phyloP scores from a whole-genome alignment of 2,113 vertebrate species.

The Orycteropus afer region DNA sequence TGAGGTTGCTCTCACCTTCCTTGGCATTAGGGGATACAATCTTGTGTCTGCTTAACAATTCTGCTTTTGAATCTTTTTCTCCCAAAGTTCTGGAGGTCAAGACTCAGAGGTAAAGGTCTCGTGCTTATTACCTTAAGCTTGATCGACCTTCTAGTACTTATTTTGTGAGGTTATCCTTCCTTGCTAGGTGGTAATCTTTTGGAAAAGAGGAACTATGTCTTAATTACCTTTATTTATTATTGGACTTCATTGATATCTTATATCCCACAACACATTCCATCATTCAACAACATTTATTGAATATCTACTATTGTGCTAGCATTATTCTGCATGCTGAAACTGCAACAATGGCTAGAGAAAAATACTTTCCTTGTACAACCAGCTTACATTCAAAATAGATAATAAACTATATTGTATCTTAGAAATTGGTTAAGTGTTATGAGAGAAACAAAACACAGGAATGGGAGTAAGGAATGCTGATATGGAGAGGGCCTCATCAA shows the following conservation, averaged over 20 bases:
- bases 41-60: not conserved
- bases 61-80: not conserved
- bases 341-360: not conserved
- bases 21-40: rapidly evolving
- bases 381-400: not conserved
- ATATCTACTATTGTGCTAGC: not conserved
- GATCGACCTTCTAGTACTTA: not conserved
- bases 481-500: not conserved
- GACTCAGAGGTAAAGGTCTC: not conserved
- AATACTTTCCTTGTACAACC: not conserved
- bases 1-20: not conserved
- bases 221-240: not conserved
- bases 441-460: not conserved
- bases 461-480: not conserved
- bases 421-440: not conserved
- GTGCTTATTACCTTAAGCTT: not conserved
- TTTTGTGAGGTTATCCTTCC: not conserved
- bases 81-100: not conserved
- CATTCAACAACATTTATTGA: not conserved
- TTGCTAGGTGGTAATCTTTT: not conserved
- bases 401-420: not conserved
- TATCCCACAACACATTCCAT: not conserved
- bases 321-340: not conserved
- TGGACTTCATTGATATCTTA: not conserved
- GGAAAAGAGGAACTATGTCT: not conserved